phyloP scores from a whole-genome alignment of 2,113 vertebrate genomes.

The Agelaius tricolor region DNA sequence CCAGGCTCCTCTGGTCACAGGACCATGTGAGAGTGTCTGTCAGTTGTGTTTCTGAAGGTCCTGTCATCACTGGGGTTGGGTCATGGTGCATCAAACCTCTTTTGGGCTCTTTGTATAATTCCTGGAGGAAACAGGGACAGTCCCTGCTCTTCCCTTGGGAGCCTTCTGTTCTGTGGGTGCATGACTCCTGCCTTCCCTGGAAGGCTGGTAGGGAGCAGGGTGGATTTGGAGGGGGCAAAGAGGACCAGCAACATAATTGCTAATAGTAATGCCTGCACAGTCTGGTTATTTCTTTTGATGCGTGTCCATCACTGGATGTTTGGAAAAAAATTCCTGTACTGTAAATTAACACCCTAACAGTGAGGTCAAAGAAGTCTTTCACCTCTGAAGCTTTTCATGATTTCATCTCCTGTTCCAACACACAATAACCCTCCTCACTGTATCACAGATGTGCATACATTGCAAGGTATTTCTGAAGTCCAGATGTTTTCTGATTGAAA shows the following conservation, averaged over 20 bases:
- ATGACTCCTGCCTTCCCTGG: not conserved
- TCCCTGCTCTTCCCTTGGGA: not conserved
- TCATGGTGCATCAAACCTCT: not conserved
- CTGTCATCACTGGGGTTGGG: rapidly evolving
- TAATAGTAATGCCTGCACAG: not conserved
- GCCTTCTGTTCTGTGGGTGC: not conserved
- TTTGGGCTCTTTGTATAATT: not conserved
- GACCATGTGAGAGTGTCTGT: rapidly evolving
- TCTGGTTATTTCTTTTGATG: not conserved
- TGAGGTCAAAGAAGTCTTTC: not conserved
- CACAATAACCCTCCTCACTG: not conserved
- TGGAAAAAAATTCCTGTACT: not conserved
- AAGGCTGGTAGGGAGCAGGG: not conserved
- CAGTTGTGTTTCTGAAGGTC: not conserved
- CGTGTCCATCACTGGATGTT: not conserved
- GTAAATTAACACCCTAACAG: not conserved
- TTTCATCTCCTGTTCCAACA: not conserved
- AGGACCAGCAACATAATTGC: not conserved
- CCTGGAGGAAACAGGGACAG: not conserved
- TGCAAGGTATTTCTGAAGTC: not conserved
- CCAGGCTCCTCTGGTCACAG: not conserved
- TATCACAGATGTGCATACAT: not conserved
- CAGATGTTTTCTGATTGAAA: not conserved
- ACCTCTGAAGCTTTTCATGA: not conserved
- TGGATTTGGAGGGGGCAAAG: not conserved